Evolutionary conservation across 2,888 invertebrate genomes (phyloP).

Genomic region (Anthrax anthrax): DNA sequence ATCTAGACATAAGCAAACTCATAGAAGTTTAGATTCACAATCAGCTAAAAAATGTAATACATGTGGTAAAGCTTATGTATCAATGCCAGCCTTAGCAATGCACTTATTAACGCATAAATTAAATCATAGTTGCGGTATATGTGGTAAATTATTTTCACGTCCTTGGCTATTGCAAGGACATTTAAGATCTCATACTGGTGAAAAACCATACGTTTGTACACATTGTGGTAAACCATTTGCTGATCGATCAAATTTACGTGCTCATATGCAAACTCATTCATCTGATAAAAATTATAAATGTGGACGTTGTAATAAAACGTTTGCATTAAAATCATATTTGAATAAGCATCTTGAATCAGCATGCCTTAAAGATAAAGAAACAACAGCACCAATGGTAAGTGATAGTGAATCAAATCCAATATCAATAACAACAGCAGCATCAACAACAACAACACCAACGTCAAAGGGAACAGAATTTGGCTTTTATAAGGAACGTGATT

Average conservation of each 20-base stretch:
- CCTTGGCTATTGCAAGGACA: constrained; percentile 89
- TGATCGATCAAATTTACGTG: constrained; percentile 82
- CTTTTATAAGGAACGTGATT: background rate
- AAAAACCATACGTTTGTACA: constrained; percentile 87
- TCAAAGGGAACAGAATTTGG: background rate
- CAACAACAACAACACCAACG: no score
- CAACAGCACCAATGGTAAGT: no score
- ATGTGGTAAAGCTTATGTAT: constrained; percentile 92
- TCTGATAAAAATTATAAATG: constrained; percentile 81
- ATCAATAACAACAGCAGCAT: no score
- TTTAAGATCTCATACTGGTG: constrained; percentile 79
- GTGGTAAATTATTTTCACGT: constrained; percentile 87
- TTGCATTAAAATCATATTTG: constrained; percentile 88
- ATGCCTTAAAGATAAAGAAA: constrained; percentile 46
- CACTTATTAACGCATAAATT: constrained; percentile 85
- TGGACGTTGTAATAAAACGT: constrained; percentile 71
- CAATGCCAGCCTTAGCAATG: constrained; percentile 95
- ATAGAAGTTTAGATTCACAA: constrained; percentile 85
- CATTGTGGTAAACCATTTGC: constrained; percentile 91
- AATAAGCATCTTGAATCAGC: constrained; percentile 90
- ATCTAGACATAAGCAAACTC: constrained; percentile 82
- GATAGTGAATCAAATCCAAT: no score
- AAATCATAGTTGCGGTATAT: constrained; percentile 80
- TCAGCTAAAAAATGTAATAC: constrained; percentile 89
- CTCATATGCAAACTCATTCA: constrained; percentile 92